These are phyloP conservation scores for Drosophila algonquin DNA, from an alignment of 2,888 invertebrate genomes.

Conservation along the genomic window DNA sequence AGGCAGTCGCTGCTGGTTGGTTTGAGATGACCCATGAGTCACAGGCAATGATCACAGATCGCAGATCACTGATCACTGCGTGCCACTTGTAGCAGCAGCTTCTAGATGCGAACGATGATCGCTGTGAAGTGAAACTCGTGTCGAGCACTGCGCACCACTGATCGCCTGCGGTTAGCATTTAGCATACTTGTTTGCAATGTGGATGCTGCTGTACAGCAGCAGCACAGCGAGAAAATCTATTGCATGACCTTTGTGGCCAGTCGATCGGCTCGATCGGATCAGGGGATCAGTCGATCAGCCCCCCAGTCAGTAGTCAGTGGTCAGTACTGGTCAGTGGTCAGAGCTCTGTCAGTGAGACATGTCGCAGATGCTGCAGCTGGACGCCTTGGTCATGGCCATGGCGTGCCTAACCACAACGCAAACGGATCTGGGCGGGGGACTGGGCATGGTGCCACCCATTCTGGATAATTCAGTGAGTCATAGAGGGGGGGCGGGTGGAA, in stretches of 20 bases:
- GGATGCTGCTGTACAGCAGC: no score
- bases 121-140: no score
- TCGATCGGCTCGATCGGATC: neutral
- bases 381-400: constrained; percentile 71
- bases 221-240: neutral
- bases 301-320: neutral
- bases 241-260: constrained; percentile 5
- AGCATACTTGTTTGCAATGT: constrained; percentile 4
- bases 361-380: constrained; percentile 64
- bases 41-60: neutral
- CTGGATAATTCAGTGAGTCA: constrained; percentile 51
- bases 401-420: constrained; percentile 67
- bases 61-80: neutral
- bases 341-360: constrained; percentile 36
- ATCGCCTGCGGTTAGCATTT: neutral
- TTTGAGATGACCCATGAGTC: constrained; percentile 21
- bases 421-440: constrained; percentile 41
- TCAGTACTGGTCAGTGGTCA: neutral
- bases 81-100: no score
- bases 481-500: no score
- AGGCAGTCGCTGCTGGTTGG: constrained; percentile 14
- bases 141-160: neutral
- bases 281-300: constrained; percentile 1
- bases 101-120: no score
- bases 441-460: constrained; percentile 18